Conservation (phyloP, 2,113 vertebrate genomes). For the Mesitornis unicolor region DNA sequence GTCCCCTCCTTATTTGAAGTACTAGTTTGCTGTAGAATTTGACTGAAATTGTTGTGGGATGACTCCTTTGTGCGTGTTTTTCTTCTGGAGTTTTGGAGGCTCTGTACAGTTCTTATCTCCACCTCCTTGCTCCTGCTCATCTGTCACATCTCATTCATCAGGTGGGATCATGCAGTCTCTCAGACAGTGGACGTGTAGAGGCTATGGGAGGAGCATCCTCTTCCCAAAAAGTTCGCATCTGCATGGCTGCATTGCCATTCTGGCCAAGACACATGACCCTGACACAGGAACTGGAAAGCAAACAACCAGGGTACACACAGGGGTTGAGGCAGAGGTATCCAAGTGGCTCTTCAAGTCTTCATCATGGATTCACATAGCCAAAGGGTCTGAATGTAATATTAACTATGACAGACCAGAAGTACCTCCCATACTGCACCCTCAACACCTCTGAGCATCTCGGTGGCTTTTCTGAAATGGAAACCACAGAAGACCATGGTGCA, state of each 20-base stretch:
- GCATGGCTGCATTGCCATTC: background rate
- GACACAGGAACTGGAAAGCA: background rate
- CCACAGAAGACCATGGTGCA: background rate
- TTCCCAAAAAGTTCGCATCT: background rate
- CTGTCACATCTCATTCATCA: background rate
- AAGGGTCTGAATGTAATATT: background rate
- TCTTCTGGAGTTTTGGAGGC: background rate
- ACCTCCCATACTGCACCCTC: background rate
- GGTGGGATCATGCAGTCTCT: background rate
- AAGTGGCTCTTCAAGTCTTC: background rate
- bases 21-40: background rate
- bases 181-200: background rate
- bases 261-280: background rate
- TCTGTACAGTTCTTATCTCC: background rate
- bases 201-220: background rate
- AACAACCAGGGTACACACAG: fast-evolving
- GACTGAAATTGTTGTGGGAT: background rate
- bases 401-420: background rate
- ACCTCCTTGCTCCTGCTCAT: background rate
- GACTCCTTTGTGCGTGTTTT: background rate
- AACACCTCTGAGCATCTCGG: fast-evolving
- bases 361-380: background rate
- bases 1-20: background rate
- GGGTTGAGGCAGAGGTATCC: background rate
- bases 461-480: background rate